Evolutionary conservation across 2,113 vertebrate genomes (phyloP).

Genomic region (Protobothrops mucrosquamatus): DNA sequence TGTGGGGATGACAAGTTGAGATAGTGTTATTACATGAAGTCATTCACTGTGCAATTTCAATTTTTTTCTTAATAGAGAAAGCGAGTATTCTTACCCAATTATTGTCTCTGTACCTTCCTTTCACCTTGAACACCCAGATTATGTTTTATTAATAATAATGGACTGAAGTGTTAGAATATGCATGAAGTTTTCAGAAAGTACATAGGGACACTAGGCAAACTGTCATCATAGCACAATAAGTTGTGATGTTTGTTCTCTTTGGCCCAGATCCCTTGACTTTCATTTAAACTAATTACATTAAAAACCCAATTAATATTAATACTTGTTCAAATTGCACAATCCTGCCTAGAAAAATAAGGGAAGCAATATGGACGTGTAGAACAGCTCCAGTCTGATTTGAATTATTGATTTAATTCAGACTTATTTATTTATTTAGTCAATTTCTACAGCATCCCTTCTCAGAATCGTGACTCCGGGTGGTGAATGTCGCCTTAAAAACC

Average conservation of each 20-base stretch:
- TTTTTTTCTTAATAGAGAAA: neutral
- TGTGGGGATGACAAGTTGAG: neutral
- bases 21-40: neutral
- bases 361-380: neutral
- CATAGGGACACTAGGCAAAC: neutral
- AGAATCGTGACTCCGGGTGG: neutral
- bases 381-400: neutral
- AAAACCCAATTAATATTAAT: constrained; percentile 8
- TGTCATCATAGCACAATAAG: neutral
- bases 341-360: neutral
- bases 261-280: constrained; percentile 1
- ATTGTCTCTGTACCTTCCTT: neutral
- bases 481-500: neutral
- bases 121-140: constrained; percentile 8
- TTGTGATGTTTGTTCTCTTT: neutral
- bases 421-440: neutral
- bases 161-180: neutral
- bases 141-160: constrained; percentile 6
- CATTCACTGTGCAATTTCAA: neutral
- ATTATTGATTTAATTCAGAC: neutral
- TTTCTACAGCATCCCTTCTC: neutral
- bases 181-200: neutral
- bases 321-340: neutral
- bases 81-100: neutral
- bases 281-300: constrained; percentile 1